These are phyloP conservation scores for Gymnopithys bicolor DNA, from an alignment of 2,797 vertebrate species.

Conservation along the genomic window DNA sequence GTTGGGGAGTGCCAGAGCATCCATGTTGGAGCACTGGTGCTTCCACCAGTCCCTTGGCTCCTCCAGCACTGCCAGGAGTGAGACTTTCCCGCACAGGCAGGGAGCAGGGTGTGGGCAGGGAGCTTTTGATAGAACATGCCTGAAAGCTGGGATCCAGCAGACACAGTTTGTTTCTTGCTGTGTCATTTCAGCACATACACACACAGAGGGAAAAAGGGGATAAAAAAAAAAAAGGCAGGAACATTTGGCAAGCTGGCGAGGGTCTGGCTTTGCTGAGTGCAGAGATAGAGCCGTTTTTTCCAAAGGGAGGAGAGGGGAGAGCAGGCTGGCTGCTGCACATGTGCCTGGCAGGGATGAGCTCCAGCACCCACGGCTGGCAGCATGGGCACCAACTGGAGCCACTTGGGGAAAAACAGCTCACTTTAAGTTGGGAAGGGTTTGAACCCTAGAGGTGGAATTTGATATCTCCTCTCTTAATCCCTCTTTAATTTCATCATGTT, in stretches of 20 bases:
- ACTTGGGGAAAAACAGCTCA: neutral
- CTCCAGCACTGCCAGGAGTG: slow-evolving; percentile 22
- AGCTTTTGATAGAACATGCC: slow-evolving; percentile 19
- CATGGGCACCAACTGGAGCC: neutral
- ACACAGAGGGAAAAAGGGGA: neutral
- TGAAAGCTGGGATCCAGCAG: slow-evolving; percentile 52
- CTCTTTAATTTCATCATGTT: accelerated
- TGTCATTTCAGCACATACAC: slow-evolving; percentile 46
- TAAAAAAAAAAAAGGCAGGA: neutral
- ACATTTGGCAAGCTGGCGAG: slow-evolving; percentile 33
- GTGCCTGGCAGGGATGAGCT: neutral
- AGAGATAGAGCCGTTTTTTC: neutral
- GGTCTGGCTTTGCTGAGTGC: slow-evolving; percentile 36
- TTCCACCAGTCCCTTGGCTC: neutral
- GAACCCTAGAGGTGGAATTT: neutral
- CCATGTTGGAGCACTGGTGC: neutral
- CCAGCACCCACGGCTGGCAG: neutral
- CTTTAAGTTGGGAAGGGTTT: neutral
- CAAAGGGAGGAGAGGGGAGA: neutral
- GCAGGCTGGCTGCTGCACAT: neutral
- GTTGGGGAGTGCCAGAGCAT: neutral
- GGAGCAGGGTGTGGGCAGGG: slow-evolving; percentile 35
- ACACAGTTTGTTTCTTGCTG: slow-evolving; percentile 58
- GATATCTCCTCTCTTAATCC: neutral
- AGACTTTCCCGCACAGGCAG: slow-evolving; percentile 30